Conservation (phyloP, 2,113 vertebrate species). For the Anoura caudifer region DNA sequence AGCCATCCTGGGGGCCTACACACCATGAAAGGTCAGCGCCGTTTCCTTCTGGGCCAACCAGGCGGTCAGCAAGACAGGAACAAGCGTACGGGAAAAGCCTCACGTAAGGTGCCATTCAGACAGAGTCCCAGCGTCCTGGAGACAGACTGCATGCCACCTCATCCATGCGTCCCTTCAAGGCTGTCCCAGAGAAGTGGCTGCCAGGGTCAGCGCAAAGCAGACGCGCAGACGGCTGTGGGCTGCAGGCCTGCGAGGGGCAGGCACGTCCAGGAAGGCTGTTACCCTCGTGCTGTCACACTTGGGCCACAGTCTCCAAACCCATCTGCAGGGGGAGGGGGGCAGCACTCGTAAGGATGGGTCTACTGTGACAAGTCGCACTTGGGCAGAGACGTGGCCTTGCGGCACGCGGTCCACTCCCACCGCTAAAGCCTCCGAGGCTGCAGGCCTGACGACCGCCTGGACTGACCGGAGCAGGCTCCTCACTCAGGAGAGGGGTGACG, state of each 20-base stretch:
- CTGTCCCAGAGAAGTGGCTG: neutral
- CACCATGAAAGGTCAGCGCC: neutral
- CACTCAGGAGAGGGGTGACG: neutral
- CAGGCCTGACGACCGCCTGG: neutral
- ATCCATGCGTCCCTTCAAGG: too few species aligned
- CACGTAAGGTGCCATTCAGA: neutral
- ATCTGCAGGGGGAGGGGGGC: conserved; percentile 70
- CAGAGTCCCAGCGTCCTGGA: neutral
- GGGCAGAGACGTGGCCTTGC: neutral
- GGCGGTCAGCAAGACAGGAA: neutral
- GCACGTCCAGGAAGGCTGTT: conserved; percentile 89
- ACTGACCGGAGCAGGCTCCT: neutral
- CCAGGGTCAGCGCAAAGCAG: neutral
- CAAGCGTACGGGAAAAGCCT: neutral
- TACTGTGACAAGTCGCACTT: neutral
- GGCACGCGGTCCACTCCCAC: rapidly evolving
- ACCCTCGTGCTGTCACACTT: conserved; percentile 90
- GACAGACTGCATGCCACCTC: rapidly evolving
- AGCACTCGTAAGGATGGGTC: rapidly evolving
- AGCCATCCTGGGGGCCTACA: neutral
- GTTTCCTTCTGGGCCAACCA: neutral
- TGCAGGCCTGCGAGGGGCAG: rapidly evolving
- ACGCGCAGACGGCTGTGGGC: neutral
- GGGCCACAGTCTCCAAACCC: conserved; percentile 93
- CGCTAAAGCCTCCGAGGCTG: neutral